Conservation (phyloP, 2,888 invertebrate species). For the Drosophila nigricruria region DNA sequence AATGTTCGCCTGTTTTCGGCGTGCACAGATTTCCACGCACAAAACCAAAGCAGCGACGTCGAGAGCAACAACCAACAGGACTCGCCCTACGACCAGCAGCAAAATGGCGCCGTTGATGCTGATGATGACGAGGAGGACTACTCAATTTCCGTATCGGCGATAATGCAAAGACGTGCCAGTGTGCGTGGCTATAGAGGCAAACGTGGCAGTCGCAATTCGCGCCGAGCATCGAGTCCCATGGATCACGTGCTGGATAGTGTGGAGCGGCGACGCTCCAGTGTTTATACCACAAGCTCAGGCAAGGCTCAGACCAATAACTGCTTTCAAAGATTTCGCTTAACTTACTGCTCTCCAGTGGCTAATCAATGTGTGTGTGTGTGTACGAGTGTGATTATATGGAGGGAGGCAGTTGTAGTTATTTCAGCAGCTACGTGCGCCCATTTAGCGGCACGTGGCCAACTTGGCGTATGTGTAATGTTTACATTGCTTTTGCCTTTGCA, state of each 20-base stretch:
- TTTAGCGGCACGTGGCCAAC: conserved; percentile 56
- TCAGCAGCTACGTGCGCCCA: conserved; percentile 64
- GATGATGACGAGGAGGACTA: conserved; percentile 93
- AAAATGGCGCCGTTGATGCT: conserved; percentile 61
- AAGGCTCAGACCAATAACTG: conserved; percentile 87
- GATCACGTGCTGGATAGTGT: conserved; percentile 84
- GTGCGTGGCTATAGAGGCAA: conserved; percentile 89
- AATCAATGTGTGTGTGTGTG: conserved; percentile 60
- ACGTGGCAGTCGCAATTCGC: conserved; percentile 86
- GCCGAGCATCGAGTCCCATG: conserved; percentile 88
- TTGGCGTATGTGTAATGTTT: conserved; percentile 84
- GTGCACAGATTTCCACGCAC: conserved; percentile 55
- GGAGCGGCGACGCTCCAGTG: conserved; percentile 89
- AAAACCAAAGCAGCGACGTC: conserved; percentile 63
- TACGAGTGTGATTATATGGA: neutral
- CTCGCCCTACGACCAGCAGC: conserved; percentile 21
- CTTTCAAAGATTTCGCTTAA: conserved; percentile 55
- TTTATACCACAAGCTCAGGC: conserved; percentile 94
- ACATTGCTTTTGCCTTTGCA: conserved; percentile 76
- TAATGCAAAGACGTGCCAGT: conserved; percentile 92
- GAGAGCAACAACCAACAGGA: conserved; percentile 48
- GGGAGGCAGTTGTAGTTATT: conserved; percentile 57
- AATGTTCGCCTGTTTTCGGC: conserved; percentile 9
- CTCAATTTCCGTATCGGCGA: conserved; percentile 93
- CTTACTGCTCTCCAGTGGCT: conserved; percentile 67